Base-by-base conservation (phyloP, 2,113 vertebrate genomes). In the Catharus fuscescens region DNA sequence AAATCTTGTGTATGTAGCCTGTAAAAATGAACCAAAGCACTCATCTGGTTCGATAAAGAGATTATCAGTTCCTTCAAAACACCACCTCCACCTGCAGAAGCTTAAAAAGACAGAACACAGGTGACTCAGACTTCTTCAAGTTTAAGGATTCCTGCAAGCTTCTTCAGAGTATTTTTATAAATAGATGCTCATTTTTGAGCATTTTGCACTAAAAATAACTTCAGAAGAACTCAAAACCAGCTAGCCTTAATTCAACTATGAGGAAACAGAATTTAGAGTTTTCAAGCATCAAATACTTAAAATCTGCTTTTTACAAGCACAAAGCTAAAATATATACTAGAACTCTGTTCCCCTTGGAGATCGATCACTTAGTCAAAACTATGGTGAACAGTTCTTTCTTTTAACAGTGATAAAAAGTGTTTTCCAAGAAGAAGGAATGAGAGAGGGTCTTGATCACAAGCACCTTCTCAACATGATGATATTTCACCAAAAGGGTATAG, bases 141-240 rank as follows among this genome's bases (percentile, higher is more conserved):
- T 73, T 86, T 80, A 82, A 80, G 32, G 67, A 80, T 77, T 83
- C 59, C 73, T 61, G 13, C 1, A 6, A 90, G 40, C 36, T 87
- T 78, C 77, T 87, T 86, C 29, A 76, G 26, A 8, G 34, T 80
- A 38, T 67, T 94, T 92, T 90, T 76, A 71, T 67, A 87, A 92
- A 84, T 18, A 73, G 54, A 90, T 62, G 50, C 16, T 90, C 19
- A 70, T 73, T 90, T 90, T 65, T 83, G 5, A 96, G 26, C n/a
- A 70, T 77, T 90, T 94, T 59, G 34, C n/a, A 73, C 45, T 69
- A 91, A 96, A 94, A 93, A 84, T 89, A 92, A 82, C 76, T 76
- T 80, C 82, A 88, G 67, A 96, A 71, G 80, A 53, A 80, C 47
- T 91, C 65, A 84, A 84, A 93, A 61, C 7, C 45, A 82, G 70